Evolutionary conservation across 2,113 vertebrate genomes (phyloP).

Genomic region (Eulemur macaco): DNA sequence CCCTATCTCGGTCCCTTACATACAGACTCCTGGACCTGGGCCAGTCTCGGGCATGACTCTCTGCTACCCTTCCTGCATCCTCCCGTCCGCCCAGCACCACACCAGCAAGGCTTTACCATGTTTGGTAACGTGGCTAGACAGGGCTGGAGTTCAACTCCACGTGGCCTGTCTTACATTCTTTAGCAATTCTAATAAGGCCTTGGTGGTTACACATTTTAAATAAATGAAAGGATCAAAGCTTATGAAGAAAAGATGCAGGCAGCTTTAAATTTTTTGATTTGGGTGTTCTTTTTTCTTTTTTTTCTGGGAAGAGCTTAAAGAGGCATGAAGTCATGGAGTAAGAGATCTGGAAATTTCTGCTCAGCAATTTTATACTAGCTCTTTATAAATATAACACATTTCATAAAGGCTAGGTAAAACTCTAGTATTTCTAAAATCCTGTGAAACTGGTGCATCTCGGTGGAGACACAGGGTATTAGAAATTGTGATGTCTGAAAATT

Average conservation of each 20-base stretch:
- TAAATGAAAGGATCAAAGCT: not conserved
- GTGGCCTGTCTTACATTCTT: not conserved
- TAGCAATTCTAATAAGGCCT: not conserved
- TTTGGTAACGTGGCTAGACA: not conserved
- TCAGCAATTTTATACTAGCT: slow-evolving; percentile 26
- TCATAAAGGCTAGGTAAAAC: not conserved
- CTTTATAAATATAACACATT: slow-evolving; percentile 13
- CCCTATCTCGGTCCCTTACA: not conserved
- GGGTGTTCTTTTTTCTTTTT: not conserved
- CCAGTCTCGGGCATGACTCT: not conserved
- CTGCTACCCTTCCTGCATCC: not conserved
- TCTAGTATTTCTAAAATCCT: slow-evolving; percentile 12
- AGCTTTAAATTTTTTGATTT: slow-evolving; percentile 1
- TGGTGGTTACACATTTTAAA: slow-evolving; percentile 13
- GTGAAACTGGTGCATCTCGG: slow-evolving; percentile 3
- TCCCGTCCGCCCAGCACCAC: not conserved
- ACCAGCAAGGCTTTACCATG: not conserved
- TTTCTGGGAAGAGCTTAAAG: not conserved
- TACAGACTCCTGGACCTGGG: not conserved
- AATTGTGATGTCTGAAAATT: slow-evolving; percentile 31
- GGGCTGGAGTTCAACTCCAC: not conserved
- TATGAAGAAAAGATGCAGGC: not conserved
- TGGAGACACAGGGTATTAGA: not conserved
- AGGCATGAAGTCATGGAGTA: not conserved
- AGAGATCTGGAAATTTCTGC: slow-evolving; percentile 47